A percentile compares a stretch with the other conserved stretches of the same genome.
These are phyloP conservation scores for Microtus obscurus DNA, from an alignment of 2,797 vertebrate species.

Conservation along the genomic window DNA sequence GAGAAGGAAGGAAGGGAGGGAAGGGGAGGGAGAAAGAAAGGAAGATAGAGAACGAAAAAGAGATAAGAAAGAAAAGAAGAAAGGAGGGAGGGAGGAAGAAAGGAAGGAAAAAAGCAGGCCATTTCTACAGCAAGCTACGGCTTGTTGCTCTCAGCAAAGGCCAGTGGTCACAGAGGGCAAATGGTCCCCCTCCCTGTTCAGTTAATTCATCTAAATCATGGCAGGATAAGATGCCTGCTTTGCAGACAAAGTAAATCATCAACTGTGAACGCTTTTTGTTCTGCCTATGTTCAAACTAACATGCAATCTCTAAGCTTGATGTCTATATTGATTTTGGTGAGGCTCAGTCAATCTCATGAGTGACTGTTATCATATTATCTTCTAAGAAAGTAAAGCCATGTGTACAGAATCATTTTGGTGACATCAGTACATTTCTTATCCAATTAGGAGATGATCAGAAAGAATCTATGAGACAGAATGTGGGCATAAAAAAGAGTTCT, in stretches of 20 bases:
- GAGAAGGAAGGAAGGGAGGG: too few relatives aligned
- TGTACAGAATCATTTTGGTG: conserved; percentile 2
- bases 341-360: conserved; percentile 43
- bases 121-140: neutral
- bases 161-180: neutral
- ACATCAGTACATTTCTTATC: conserved; percentile 74
- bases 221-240: neutral
- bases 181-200: neutral
- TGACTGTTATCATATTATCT: conserved; percentile 27
- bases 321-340: neutral
- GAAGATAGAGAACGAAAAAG: too few relatives aligned
- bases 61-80: too few relatives aligned
- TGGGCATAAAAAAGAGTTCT: conserved; percentile 51
- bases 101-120: neutral
- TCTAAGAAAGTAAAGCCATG: conserved; percentile 65
- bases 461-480: conserved; percentile 71
- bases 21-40: too few relatives aligned
- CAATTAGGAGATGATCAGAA: conserved; percentile 72
- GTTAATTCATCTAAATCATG: neutral
- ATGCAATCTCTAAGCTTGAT: conserved; percentile 18
- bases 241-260: neutral
- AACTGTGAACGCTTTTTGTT: neutral
- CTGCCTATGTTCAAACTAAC: neutral
- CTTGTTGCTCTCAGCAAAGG: neutral
- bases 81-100: accelerated